Evolutionary conservation across 2,113 vertebrate genomes (phyloP), one percentile per base, ranked within the genome.

Genomic region (Spea bombifrons): DNA sequence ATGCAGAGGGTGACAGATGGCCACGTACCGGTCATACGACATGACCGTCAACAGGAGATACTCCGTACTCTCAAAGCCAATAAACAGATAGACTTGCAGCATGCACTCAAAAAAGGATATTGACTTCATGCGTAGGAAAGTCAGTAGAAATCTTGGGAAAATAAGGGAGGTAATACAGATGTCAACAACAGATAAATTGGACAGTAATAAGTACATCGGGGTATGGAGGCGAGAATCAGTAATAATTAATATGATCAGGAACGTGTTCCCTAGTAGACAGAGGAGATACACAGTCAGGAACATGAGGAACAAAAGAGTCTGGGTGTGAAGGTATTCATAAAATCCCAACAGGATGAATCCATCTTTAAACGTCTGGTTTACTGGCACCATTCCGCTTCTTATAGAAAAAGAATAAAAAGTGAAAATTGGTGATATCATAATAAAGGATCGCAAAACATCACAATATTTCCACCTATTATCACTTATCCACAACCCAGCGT

Each of bases 1-100:
- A 45, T 61, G 71, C 45, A 87, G 55, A 3, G 87, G 84, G 43
- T 77, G 84, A 70, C 85, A 85, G 78, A 88, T 86, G 52, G 84
- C 84, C 63, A 82, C 81, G 0, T 85, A 87, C 15, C 73, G 64
- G 3, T 85, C 84, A 30, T 86, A 72, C 17, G 50, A 57, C 70
- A 72, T 72, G 10, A 57, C 70, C 16, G 52, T 53, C 70, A 72
- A 44, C 16, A 72, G 44, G 50, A 43, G 10, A 44, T 30, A 71
- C 1, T 70, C 67, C 16, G 49, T 48, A 16, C 67, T 30, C 1
- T 70, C 46, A 48, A 70, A 48, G 12, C n/a, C 16, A 16, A 44
- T 53, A 16, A 53, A 71, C 10, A 71, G 50, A 55, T 71, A 43
- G n/a, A 71, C 12, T 55, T 71, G 69, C 12, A 55, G 17, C 17